Conservation (phyloP, 2,797 vertebrate species). For the Euphonia xanthogaster region DNA sequence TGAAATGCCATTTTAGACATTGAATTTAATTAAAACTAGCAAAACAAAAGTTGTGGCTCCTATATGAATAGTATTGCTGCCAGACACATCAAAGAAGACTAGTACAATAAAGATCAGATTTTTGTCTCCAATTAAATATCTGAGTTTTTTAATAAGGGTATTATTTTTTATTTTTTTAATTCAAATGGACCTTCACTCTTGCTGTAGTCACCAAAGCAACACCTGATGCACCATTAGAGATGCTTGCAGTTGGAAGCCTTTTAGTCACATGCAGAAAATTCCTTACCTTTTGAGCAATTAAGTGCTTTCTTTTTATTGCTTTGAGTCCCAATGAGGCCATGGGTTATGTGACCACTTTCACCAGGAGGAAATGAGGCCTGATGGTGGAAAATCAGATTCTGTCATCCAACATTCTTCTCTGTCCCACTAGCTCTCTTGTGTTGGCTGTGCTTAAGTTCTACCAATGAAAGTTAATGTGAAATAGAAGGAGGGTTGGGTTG, state of each 20-base stretch:
- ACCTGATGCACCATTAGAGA: background rate
- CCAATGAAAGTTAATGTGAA: background rate
- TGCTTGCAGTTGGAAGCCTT: background rate
- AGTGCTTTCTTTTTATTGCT: background rate
- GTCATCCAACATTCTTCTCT: background rate
- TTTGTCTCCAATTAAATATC: background rate
- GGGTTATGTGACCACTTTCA: background rate
- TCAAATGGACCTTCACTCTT: background rate
- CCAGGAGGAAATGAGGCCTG: background rate
- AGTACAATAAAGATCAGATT: background rate
- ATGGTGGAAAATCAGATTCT: background rate
- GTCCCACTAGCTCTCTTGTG: background rate
- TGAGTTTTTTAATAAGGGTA: background rate
- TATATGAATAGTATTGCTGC: background rate
- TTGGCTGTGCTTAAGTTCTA: background rate
- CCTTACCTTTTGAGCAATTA: background rate
- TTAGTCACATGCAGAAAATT: background rate
- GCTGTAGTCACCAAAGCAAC: background rate
- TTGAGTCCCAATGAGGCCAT: accelerated
- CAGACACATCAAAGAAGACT: background rate
- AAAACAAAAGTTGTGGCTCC: background rate
- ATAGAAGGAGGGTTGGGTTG: background rate
- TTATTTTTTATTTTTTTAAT: background rate
- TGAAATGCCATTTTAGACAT: background rate
- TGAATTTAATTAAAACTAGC: background rate